A percentile compares a stretch with the other conserved stretches of the same genome.
Evolutionary conservation across 2,888 invertebrate genomes (phyloP).

Genomic region (Hirtodrosophila confusa): DNA sequence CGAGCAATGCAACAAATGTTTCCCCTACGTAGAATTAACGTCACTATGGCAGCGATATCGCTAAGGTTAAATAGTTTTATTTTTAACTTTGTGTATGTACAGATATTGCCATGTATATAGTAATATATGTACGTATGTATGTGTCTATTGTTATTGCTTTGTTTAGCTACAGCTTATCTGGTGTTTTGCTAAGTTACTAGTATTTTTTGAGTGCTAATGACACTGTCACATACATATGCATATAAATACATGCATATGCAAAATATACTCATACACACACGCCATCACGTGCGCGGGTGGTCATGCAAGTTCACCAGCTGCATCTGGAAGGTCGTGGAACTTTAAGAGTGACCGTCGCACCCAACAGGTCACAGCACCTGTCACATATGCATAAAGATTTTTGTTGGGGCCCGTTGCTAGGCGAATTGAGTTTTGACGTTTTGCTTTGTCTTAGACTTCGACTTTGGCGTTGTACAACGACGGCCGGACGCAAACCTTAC

Average conservation of each 20-base stretch:
- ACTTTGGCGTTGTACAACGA: conserved; percentile 6
- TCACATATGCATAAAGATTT: conserved; percentile 18
- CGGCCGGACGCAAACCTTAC: conserved; percentile 28
- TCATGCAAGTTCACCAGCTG: conserved; percentile 32
- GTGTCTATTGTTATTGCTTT: conserved; percentile 12
- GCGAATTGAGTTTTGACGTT: conserved; percentile 39
- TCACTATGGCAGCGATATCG: conserved; percentile 64
- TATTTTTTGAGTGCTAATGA: conserved; percentile 52
- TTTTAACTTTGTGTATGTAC: conserved; percentile 47
- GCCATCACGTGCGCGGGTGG: conserved; percentile 38
- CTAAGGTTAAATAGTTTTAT: conserved; percentile 77
- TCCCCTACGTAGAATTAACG: conserved; percentile 41
- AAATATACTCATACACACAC: neutral
- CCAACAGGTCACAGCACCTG: conserved; percentile 55
- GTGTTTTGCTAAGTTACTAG: conserved; percentile 45
- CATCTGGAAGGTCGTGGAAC: conserved; percentile 15
- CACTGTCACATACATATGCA: conserved; percentile 24
- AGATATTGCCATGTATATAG: neutral
- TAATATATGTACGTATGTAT: conserved; percentile 4
- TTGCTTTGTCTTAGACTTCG: conserved; percentile 14
- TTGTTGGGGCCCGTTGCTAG: conserved; percentile 29
- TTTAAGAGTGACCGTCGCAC: conserved; percentile 38
- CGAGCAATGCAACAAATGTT: conserved; percentile 31
- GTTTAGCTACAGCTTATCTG: conserved; percentile 53
- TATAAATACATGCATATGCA: neutral